Base-by-base conservation (phyloP, 2,888 invertebrate species). In the Rotaria macrura region DNA sequence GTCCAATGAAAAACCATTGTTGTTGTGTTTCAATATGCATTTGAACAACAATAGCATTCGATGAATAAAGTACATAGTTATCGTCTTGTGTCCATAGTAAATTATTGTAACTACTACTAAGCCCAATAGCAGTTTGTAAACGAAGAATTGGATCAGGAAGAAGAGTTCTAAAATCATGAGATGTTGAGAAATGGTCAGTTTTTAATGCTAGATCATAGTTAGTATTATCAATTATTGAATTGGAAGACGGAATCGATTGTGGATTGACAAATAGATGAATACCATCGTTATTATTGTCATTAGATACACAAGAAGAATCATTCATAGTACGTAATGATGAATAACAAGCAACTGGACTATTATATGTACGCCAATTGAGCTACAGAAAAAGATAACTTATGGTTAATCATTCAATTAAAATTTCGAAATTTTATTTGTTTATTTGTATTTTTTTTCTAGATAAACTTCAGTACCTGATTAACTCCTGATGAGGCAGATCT, bases 1-100 rank as follows among this genome's bases (percentile, higher is more conserved):
- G 91, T 17, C 91, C 91, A 84, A 90, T 89, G 85, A 91, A 90
- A 88, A 91, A 90, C 52, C 89, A 88, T 87, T 91, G 91, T 65
- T 90, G 89, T 54, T 90, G 90, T 87, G 89, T 90, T 85, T 87
- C 87, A 38, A 89, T 87, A 86, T 89, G 89, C 89, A 90, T 89
- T 79, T 89, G 89, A 38, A 91, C 89, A 9, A 91, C 88, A 43
- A 90, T 88, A 65, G 90, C 90, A 88, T 91, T 90, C 83, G 90
- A 90, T 7, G 90, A 89, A 87, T 91, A 91, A 20, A 91, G 88
- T 20, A 91, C 87, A 25, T 88, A 87, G 1, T 88, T 87, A 12
- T 89, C 89, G 88, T 90, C 89, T 34, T 88, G 87, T 38, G 89
- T 89, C 90, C 90, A 91, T 55, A 29, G 12, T 34, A 85, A 38